phyloP scores from a whole-genome alignment of 2,888 invertebrate genomes.

The Agriopis leucophaearia region DNA sequence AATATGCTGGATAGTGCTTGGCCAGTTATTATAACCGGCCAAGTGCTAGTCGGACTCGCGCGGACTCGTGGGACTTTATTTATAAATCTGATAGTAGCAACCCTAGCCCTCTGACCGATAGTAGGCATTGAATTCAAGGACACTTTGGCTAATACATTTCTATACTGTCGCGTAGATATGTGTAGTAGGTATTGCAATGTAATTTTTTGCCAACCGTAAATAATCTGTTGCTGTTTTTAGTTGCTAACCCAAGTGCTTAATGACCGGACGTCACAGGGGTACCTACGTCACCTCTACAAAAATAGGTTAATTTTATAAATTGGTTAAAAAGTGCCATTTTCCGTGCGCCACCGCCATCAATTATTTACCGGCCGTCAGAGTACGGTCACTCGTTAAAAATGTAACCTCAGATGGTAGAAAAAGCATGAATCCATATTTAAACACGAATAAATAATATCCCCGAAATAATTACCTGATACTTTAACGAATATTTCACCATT shows the following conservation, averaged over 20 bases:
- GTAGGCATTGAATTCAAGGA: no score
- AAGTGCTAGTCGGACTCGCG: no score
- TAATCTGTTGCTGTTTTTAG: constrained; percentile 13
- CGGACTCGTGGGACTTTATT: no score
- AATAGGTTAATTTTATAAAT: constrained; percentile 64
- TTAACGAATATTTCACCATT: constrained; percentile 22
- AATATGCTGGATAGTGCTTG: no score
- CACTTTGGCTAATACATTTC: no score
- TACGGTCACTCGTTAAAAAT: constrained; percentile 31
- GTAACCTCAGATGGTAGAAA: constrained; percentile 25
- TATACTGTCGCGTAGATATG: no score
- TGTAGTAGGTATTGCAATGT: neutral
- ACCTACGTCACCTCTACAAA: constrained; percentile 53
- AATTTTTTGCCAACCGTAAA: neutral
- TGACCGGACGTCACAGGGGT: constrained; percentile 44
- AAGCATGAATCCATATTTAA: constrained; percentile 16
- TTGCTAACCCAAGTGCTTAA: constrained; percentile 43
- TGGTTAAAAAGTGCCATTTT: constrained; percentile 67
- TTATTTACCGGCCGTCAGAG: constrained; percentile 66
- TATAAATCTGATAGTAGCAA: no score
- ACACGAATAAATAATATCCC: constrained; percentile 11
- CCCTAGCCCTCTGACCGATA: no score
- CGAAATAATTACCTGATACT: constrained; percentile 31
- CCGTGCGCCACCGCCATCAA: constrained; percentile 64
- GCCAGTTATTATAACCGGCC: no score